Percentiles rank a stretch among this genome's conserved stretches.
Conservation (phyloP, 1,140 invertebrate species). For the Olivierus martensii region DNA sequence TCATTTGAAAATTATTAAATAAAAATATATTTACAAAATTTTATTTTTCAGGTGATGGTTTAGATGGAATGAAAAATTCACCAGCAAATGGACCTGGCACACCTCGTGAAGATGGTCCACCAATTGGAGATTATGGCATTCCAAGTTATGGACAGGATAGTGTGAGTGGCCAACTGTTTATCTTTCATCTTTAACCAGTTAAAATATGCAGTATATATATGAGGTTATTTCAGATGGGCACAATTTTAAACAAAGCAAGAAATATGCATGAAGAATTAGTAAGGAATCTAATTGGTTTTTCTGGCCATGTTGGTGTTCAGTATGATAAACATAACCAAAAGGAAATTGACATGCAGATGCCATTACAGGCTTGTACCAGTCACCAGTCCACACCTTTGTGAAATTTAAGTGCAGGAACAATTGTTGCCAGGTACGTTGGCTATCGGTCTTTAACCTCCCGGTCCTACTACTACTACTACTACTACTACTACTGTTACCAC, state of each 20-base stretch:
- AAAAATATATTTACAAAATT: too few species aligned
- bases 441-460: background rate
- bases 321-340: too few species aligned
- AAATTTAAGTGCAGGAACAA: background rate
- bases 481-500: background rate
- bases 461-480: background rate
- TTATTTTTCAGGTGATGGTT: conserved; percentile 43
- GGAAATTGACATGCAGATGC: background rate
- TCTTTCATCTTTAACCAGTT: too few species aligned
- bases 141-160: conserved; percentile 70
- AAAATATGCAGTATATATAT: too few species aligned
- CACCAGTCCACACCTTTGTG: background rate
- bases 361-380: background rate
- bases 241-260: too few species aligned
- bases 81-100: conserved; percentile 87
- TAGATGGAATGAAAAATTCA: conserved; percentile 96
- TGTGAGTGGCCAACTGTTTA: conserved; percentile 34
- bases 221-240: too few species aligned
- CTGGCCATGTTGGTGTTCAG: too few species aligned
- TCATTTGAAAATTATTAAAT: too few species aligned
- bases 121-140: conserved; percentile 90
- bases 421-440: background rate
- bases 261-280: too few species aligned
- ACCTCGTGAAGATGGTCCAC: conserved; percentile 82
- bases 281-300: too few species aligned